A percentile compares a stretch with the other conserved stretches of the same genome.
These are phyloP conservation scores for Tyria jacobaeae DNA, from an alignment of 2,888 invertebrate genomes.

Conservation along the genomic window DNA sequence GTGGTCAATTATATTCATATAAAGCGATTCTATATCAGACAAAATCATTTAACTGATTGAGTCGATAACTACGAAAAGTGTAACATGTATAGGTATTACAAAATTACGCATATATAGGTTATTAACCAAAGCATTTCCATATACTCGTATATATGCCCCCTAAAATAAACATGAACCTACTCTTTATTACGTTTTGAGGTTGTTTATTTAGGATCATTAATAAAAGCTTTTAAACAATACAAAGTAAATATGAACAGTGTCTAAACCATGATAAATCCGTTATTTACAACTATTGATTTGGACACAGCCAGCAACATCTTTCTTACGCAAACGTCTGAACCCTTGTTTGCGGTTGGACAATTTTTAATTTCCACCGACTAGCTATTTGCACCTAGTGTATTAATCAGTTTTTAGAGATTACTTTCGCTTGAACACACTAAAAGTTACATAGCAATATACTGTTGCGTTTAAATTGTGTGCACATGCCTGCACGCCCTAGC, in stretches of 20 bases:
- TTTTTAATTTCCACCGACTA: slow-evolving; percentile 11
- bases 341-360: slow-evolving; percentile 30
- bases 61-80: no score
- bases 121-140: no score
- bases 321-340: slow-evolving; percentile 68
- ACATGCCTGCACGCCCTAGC: slow-evolving; percentile 64
- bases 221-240: background rate
- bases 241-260: no score
- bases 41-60: no score
- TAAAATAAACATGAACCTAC: no score
- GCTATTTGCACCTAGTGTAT: slow-evolving; percentile 20
- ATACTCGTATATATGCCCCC: no score
- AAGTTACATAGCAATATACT: slow-evolving; percentile 19
- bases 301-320: slow-evolving; percentile 64
- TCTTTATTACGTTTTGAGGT: no score
- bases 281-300: no score
- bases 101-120: no score
- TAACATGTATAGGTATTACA: no score
- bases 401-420: slow-evolving; percentile 16
- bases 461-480: slow-evolving; percentile 49
- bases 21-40: no score
- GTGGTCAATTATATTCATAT: no score
- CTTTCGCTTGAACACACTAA: slow-evolving; percentile 36
- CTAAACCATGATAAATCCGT: slow-evolving; percentile 33
- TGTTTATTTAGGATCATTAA: background rate